phyloP scores from a whole-genome alignment of 2,888 invertebrate genomes.

The Dione juno region DNA sequence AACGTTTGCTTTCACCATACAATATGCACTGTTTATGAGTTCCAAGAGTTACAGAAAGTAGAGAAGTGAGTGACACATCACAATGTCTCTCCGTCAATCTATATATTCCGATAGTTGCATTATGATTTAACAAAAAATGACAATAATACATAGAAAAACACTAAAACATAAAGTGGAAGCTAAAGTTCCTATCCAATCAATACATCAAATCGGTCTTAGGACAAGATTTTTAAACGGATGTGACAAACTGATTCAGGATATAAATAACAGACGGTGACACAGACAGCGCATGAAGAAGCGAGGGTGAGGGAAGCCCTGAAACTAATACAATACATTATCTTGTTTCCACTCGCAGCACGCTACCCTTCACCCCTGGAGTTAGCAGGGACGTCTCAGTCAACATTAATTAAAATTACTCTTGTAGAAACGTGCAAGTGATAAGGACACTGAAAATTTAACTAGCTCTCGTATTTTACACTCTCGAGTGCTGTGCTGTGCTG shows the following conservation, averaged over 20 bases:
- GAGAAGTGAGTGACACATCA: neutral
- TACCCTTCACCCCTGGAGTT: neutral
- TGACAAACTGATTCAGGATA: conserved; percentile 11
- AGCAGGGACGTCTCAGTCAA: conserved; percentile 28
- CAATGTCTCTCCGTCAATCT: neutral
- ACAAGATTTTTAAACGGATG: neutral
- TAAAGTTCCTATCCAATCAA: too few species aligned
- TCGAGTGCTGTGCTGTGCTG: neutral
- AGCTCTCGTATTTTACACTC: neutral
- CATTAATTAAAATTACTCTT: conserved; percentile 36
- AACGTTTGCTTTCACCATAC: neutral
- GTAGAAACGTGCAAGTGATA: conserved; percentile 31
- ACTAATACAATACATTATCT: conserved; percentile 31
- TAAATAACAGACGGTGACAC: conserved; percentile 13
- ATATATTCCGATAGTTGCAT: too few species aligned
- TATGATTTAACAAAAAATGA: too few species aligned
- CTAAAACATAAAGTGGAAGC: too few species aligned
- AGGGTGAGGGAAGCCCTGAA: conserved; percentile 30
- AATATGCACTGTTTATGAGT: neutral
- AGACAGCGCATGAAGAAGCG: conserved; percentile 22
- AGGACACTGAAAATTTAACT: conserved; percentile 1
- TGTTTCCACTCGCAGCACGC: conserved; percentile 28
- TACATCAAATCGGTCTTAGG: too few species aligned
- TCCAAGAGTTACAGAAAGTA: neutral
- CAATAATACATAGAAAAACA: too few species aligned